A percentile compares a stretch with the other conserved stretches of the same genome.
phyloP scores from a whole-genome alignment of 2,797 vertebrate genomes.

The Fringilla coelebs region DNA sequence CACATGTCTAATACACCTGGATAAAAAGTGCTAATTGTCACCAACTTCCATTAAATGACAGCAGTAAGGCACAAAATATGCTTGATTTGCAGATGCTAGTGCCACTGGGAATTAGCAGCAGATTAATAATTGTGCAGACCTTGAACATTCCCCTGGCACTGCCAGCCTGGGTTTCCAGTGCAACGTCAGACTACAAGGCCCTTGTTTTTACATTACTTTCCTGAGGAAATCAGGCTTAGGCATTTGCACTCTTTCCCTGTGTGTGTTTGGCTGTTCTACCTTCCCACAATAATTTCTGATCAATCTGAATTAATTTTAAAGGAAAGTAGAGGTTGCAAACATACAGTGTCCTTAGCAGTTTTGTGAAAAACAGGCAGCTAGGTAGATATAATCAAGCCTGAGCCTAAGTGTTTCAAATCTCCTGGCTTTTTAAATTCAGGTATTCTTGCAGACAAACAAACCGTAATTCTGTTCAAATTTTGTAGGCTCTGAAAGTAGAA shows the following conservation, averaged over 20 bases:
- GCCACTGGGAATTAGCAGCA: constrained; percentile 24
- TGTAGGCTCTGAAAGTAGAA: neutral
- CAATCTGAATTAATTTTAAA: neutral
- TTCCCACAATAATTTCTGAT: neutral
- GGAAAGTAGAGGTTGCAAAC: neutral
- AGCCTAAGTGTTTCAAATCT: neutral
- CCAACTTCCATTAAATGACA: constrained; percentile 41
- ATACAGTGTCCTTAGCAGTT: neutral
- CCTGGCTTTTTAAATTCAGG: neutral
- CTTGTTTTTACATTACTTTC: constrained; percentile 1
- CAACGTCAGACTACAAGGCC: neutral
- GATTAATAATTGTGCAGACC: constrained; percentile 46
- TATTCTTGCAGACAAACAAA: neutral
- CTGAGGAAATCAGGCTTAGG: neutral
- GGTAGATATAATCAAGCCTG: neutral
- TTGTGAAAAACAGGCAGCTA: neutral
- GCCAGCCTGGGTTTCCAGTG: neutral
- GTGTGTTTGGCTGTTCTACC: neutral
- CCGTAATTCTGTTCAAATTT: neutral
- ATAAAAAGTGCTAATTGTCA: constrained; percentile 56
- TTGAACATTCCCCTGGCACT: constrained; percentile 10
- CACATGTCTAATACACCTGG: constrained; percentile 41
- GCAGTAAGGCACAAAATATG: constrained; percentile 58
- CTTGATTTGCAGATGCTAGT: constrained; percentile 30
- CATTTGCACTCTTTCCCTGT: neutral